These are phyloP conservation scores for Pachyuromys duprasi DNA, from an alignment of 2,797 vertebrate species.

Conservation along the genomic window DNA sequence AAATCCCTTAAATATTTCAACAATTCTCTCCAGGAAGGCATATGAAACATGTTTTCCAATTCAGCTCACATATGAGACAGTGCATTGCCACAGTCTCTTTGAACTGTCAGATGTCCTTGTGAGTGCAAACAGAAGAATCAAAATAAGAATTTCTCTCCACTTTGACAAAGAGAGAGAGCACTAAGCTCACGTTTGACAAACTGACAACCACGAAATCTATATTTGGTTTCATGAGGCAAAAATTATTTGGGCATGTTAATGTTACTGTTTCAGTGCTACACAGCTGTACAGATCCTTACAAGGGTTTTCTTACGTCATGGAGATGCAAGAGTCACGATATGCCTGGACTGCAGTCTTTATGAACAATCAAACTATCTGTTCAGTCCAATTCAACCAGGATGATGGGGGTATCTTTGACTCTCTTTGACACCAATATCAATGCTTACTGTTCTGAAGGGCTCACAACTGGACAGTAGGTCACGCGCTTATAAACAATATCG, in stretches of 20 bases:
- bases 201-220: not conserved
- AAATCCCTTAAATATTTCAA: constrained; percentile 40
- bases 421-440: constrained; percentile 54
- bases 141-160: not conserved
- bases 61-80: not conserved
- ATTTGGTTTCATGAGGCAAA: constrained; percentile 11
- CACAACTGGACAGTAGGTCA: rapidly evolving
- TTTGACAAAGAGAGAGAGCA: not conserved
- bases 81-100: constrained; percentile 23
- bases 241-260: not conserved
- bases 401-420: constrained; percentile 58
- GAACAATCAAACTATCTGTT: not conserved
- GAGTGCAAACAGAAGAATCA: constrained; percentile 16
- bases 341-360: constrained; percentile 57
- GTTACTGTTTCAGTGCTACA: not conserved
- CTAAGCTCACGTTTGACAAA: not conserved
- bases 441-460: not conserved
- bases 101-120: not conserved
- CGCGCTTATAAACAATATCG: rapidly evolving
- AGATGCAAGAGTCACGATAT: not conserved
- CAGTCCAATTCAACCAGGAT: constrained; percentile 41
- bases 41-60: constrained; percentile 33
- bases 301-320: constrained; percentile 33
- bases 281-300: constrained; percentile 12
- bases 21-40: constrained; percentile 12